These are phyloP conservation scores for Lithobates pipiens DNA, from an alignment of 2,797 vertebrate genomes.

Conservation along the genomic window DNA sequence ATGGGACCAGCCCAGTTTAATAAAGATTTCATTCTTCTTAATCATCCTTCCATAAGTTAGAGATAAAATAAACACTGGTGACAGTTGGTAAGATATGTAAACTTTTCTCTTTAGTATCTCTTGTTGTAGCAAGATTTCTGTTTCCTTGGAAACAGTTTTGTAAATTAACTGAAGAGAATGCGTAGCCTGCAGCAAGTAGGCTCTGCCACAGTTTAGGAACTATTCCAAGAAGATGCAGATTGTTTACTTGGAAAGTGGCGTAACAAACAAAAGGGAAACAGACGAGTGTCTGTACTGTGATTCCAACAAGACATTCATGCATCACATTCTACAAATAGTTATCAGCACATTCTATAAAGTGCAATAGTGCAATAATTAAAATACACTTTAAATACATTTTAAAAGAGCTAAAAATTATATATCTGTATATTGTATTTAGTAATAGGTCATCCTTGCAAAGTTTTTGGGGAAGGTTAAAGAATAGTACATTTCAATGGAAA, in stretches of 20 bases:
- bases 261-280: conserved; percentile 69
- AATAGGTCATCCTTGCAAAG: neutral
- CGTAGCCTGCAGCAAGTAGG: conserved; percentile 30
- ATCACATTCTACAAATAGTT: conserved; percentile 39
- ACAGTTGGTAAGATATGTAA: neutral
- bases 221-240: conserved; percentile 72
- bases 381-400: too few species aligned
- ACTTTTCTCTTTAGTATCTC: conserved; percentile 3
- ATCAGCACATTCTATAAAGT: conserved; percentile 26
- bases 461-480: neutral
- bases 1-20: conserved; percentile 39
- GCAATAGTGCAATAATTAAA: too few species aligned
- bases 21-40: conserved; percentile 19
- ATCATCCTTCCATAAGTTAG: neutral
- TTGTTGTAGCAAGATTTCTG: conserved; percentile 27
- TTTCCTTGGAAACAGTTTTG: conserved; percentile 68
- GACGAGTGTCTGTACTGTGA: conserved; percentile 30
- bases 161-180: conserved; percentile 43
- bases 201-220: conserved; percentile 60
- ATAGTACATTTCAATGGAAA: too few species aligned
- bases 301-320: conserved; percentile 14
- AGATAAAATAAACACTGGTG: neutral
- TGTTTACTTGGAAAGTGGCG: conserved; percentile 71
- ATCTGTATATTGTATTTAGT: neutral
- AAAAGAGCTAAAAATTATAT: neutral